Base-by-base conservation (phyloP, 1,140 invertebrate species). In the Dinoponera quadriceps region DNA sequence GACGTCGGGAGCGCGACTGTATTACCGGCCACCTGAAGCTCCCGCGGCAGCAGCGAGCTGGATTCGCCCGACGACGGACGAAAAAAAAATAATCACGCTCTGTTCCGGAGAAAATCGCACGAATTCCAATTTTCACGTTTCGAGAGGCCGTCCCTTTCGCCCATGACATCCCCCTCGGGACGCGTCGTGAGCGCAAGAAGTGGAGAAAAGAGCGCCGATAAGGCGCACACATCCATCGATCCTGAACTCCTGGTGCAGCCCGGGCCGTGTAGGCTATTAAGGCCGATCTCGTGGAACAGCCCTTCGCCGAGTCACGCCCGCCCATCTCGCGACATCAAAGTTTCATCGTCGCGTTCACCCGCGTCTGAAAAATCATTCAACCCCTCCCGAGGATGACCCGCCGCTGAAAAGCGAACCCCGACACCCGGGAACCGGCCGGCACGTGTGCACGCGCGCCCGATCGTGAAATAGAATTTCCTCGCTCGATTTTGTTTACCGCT, bases 201-300 rank as follows among this genome's bases (percentile, higher is more conserved):
- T 33, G 62, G 74, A 80, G 65, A 48, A 84, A 78, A 68, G 57
- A 66, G 48, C 62, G 25, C 16, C n/a, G n/a, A n/a, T n/a, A n/a
- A n/a, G n/a, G 22, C 59, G 75, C 73, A 82, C 48, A 65, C 66
- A 25, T 66, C 44, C 69, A 88, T 85, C 66, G 77, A 86, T 82
- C 44, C 72, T 78, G 44, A 57, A 59, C 65, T 72, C 25, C 14
- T 25, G 51, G n/a, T 78, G 82, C 59, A 77, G 62, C 29, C 68
- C 66, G 77, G 86, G 54, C 89, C 78, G 86, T 89, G 89, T 73
- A 90, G 85, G 82, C 71, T 13, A 11, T 54, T 16, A 68, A 38
- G 38, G 13, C 25, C 20, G 27, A 38, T 29, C 48, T 33, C 51
- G 25, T 27, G 20, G 38, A 38, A 57, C 25, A 14, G 29, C 14